phyloP scores from a whole-genome alignment of 2,888 invertebrate species.

The Scaptomyza polygonia region DNA sequence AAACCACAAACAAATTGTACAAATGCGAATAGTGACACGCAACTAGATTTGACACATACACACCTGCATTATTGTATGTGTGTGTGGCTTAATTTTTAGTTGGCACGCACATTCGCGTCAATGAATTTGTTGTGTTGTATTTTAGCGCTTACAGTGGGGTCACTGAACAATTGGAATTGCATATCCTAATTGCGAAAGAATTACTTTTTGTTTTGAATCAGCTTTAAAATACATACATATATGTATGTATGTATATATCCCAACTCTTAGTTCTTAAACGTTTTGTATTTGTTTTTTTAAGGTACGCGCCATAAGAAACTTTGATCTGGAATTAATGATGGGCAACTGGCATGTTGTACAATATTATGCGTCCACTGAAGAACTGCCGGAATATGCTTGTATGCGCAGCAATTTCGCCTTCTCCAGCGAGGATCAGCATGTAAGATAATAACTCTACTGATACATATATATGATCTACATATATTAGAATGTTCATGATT shows the following conservation, averaged over 20 bases:
- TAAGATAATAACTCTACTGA: conserved; percentile 59
- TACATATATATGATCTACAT: not conserved
- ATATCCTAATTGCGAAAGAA: too few relatives aligned
- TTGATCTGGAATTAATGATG: conserved; percentile 91
- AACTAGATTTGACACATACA: conserved; percentile 30
- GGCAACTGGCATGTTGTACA: conserved; percentile 94
- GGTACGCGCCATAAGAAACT: conserved; percentile 92
- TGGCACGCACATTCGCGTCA: conserved; percentile 44
- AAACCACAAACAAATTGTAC: conserved; percentile 45
- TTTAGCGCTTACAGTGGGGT: conserved; percentile 3
- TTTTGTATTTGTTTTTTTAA: conserved; percentile 27
- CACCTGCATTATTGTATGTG: conserved; percentile 5
- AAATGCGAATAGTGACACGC: conserved; percentile 53
- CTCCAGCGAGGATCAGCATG: conserved; percentile 83
- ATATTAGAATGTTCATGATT: not conserved
- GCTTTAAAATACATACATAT: too few relatives aligned
- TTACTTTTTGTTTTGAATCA: too few relatives aligned
- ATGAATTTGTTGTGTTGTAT: conserved; percentile 19
- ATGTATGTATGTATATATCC: too few relatives aligned
- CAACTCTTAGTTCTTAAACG: too few relatives aligned
- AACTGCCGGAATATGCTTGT: conserved; percentile 92
- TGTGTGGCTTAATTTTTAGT: conserved; percentile 40
- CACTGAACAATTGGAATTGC: too few relatives aligned
- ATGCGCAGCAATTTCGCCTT: conserved; percentile 88
- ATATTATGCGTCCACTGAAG: conserved; percentile 95